Percentiles rank a stretch among this genome's conserved stretches.
Conservation (phyloP, 2,113 vertebrate genomes). For the Neodon shergylaensis region DNA sequence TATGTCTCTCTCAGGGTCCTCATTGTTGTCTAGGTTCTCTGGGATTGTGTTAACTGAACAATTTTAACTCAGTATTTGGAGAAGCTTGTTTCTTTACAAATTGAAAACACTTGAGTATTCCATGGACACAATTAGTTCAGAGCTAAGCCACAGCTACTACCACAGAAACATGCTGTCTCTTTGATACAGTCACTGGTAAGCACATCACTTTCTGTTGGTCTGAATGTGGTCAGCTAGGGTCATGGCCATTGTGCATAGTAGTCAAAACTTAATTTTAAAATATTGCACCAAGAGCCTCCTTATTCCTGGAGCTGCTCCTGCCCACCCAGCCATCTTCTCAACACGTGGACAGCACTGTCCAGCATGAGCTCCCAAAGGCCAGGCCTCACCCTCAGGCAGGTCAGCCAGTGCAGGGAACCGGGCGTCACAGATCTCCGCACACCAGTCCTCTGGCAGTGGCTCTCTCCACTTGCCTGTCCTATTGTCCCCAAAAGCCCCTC, state of each 20-base stretch:
- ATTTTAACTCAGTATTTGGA: background rate
- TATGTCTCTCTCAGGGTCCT: no score
- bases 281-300: background rate
- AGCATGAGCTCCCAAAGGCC: accelerated
- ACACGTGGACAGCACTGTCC: background rate
- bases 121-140: background rate
- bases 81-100: background rate
- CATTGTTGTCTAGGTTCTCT: no score
- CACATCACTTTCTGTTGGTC: background rate
- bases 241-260: background rate
- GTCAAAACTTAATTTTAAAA: background rate
- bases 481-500: background rate
- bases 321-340: background rate
- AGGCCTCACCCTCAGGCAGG: no score
- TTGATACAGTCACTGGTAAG: background rate
- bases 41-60: background rate
- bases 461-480: background rate
- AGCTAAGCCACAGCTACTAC: background rate
- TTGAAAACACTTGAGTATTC: background rate
- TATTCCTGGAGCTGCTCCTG: background rate
- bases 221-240: background rate
- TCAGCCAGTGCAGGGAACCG: background rate
- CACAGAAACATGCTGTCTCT: background rate
- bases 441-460: accelerated
- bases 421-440: accelerated